Conservation (phyloP, 2,113 vertebrate species). For the Thermophis baileyi region DNA sequence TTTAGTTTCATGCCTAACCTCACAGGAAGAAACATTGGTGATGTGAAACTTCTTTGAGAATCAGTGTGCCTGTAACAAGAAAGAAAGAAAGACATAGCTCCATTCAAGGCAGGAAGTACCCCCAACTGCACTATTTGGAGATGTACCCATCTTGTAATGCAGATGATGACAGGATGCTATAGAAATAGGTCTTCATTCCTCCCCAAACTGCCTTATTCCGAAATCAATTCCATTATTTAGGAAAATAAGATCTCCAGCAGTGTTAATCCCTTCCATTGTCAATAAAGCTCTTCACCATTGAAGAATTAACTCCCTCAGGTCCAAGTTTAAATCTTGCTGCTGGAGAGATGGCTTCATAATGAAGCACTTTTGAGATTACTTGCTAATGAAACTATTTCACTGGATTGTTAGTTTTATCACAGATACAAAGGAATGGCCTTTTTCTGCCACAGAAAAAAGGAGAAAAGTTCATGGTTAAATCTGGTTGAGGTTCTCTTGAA, state of each 20-base stretch:
- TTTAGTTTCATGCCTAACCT: not conserved
- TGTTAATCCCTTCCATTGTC: conserved; percentile 28
- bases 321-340: not conserved
- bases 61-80: conserved; percentile 12
- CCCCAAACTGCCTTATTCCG: conserved; percentile 14
- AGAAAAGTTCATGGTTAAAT: conserved; percentile 24
- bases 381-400: conserved; percentile 50
- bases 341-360: conserved; percentile 24
- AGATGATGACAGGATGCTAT: not conserved
- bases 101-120: not conserved
- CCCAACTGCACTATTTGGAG: conserved; percentile 7
- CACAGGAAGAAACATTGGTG: not conserved
- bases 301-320: conserved; percentile 42
- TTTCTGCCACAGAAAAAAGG: conserved; percentile 32
- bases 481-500: not conserved
- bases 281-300: conserved; percentile 25
- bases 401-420: conserved; percentile 35
- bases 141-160: not conserved
- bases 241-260: conserved; percentile 30
- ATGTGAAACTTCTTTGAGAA: not conserved
- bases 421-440: conserved; percentile 25
- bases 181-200: not conserved
- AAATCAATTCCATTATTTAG: conserved; percentile 27
- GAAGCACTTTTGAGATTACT: conserved; percentile 43
- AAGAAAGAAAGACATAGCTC: conserved; percentile 2